phyloP scores from a whole-genome alignment of 1,140 invertebrate genomes.

The Varroa destructor region DNA sequence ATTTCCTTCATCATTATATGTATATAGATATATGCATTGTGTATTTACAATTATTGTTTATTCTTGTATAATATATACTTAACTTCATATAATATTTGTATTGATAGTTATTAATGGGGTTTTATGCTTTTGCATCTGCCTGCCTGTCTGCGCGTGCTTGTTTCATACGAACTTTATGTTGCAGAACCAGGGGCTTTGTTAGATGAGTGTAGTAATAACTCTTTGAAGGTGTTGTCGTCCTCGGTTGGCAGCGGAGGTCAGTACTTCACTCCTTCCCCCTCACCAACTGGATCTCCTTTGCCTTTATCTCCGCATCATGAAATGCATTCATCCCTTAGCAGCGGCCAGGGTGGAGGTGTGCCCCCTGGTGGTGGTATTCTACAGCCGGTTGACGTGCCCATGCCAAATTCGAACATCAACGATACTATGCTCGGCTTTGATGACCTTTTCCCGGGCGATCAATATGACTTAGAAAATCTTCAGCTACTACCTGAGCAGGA shows the following conservation, averaged over 20 bases:
- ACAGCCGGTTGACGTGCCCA: too few species aligned
- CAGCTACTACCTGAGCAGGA: slow-evolving; percentile 24
- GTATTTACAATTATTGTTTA: too few species aligned
- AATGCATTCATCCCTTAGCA: slow-evolving; percentile 7
- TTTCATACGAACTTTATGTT: not conserved
- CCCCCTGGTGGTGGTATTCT: too few species aligned
- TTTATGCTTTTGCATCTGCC: too few species aligned
- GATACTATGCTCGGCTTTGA: slow-evolving; percentile 13
- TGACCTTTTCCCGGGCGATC: slow-evolving; percentile 18
- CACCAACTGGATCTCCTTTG: slow-evolving; percentile 22
- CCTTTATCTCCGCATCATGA: slow-evolving; percentile 10
- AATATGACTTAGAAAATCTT: slow-evolving; percentile 1
- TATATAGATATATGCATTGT: too few species aligned
- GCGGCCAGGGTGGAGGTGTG: too few species aligned
- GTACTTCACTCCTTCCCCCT: slow-evolving; percentile 24
- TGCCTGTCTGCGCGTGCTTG: too few species aligned
- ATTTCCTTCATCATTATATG: too few species aligned
- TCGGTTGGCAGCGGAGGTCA: slow-evolving; percentile 23
- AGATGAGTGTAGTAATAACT: slow-evolving; percentile 28
- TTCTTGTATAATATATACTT: too few species aligned
- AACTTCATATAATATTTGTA: too few species aligned
- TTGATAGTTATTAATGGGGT: too few species aligned
- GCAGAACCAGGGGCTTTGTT: slow-evolving; percentile 14
- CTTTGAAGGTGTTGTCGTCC: slow-evolving; percentile 23
- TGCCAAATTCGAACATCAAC: not conserved